These are phyloP conservation scores for Cichlasoma orientale DNA, from an alignment of 2,797 vertebrate genomes.

Conservation along the genomic window DNA sequence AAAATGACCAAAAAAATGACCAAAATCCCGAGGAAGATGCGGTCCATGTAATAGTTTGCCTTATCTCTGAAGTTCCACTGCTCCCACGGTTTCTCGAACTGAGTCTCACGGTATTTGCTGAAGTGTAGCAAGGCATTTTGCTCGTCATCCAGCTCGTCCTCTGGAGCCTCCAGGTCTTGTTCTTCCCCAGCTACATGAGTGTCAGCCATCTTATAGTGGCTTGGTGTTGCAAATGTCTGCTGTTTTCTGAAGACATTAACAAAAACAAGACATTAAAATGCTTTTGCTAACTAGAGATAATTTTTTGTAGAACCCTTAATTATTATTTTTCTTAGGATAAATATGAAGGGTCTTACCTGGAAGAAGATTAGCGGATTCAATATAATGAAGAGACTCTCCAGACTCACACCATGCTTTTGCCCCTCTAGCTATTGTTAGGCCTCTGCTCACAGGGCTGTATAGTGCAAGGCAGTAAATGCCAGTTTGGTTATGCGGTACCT, in stretches of 20 bases:
- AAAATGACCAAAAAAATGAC: constrained; percentile 55
- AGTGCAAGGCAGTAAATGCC: constrained; percentile 21
- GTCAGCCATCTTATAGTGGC: constrained; percentile 61
- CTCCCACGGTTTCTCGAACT: constrained; percentile 70
- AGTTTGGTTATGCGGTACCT: constrained; percentile 40
- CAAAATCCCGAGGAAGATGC: constrained; percentile 75
- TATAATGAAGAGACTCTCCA: neutral
- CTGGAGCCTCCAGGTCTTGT: constrained; percentile 52
- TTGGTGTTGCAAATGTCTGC: constrained; percentile 9
- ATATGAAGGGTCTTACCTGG: constrained; percentile 52
- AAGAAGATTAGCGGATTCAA: constrained; percentile 9
- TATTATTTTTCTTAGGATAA: neutral
- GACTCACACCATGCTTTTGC: constrained; percentile 15
- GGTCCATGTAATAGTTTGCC: constrained; percentile 71
- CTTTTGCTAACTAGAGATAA: neutral
- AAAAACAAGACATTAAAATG: neutral
- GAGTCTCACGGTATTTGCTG: constrained; percentile 58
- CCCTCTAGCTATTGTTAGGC: neutral
- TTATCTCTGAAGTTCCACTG: constrained; percentile 79
- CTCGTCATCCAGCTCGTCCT: constrained; percentile 57
- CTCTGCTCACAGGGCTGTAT: neutral
- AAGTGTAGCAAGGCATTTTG: constrained; percentile 60
- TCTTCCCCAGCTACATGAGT: constrained; percentile 24
- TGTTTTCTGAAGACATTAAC: neutral
- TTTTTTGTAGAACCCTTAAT: neutral